Base-by-base conservation (phyloP, 2,797 vertebrate genomes). In the Pogonophryne albipinna region DNA sequence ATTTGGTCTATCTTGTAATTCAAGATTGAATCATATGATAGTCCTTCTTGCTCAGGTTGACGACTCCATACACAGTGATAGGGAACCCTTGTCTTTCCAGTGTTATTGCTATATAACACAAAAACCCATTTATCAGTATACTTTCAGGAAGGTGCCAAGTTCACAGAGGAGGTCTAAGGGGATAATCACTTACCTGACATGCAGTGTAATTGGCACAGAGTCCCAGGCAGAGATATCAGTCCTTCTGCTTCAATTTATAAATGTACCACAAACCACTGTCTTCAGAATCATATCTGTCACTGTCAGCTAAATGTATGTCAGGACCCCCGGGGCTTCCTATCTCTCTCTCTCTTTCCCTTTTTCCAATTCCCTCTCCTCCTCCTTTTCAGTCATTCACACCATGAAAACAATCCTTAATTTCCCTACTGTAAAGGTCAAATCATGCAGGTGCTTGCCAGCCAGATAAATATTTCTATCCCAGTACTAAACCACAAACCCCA, bases 281-380 rank as follows among this genome's bases (percentile, higher is more conserved):
- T 82, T 79, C 67, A 74, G 76, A 85, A 87, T 80, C 83, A 66
- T 79, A 90, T 93, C 86, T 81, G 78, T 93, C 86, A 79, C 71
- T 84, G 88, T 91, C 86, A 82, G 81, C 59, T 58, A 71, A 90
- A 93, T 93, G 79, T 93, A 64, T 93, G 92, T 90, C 91, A 91
- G 71, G 60, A 65, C 91, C 67, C 79, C 10, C 9, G 88, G 83
- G 90, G 73, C 56, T 63, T 44, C 44, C 51, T 75, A 6, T 77
- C 66, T 63, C 44, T 49, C 16, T 49, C 16, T 46, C 16, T 47
- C 55, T 55, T n/a, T 56, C 9, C 44, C 17, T 52, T 2, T 66
- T 5, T 76, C 42, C 67, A 31, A 55, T 10, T 74, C 14, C 16
- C 41, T 47, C 27, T 27, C 10, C 27, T 14, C n/a, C 6, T 45